Base-by-base conservation (phyloP, 2,888 invertebrate genomes). In the Gibbula magus region DNA sequence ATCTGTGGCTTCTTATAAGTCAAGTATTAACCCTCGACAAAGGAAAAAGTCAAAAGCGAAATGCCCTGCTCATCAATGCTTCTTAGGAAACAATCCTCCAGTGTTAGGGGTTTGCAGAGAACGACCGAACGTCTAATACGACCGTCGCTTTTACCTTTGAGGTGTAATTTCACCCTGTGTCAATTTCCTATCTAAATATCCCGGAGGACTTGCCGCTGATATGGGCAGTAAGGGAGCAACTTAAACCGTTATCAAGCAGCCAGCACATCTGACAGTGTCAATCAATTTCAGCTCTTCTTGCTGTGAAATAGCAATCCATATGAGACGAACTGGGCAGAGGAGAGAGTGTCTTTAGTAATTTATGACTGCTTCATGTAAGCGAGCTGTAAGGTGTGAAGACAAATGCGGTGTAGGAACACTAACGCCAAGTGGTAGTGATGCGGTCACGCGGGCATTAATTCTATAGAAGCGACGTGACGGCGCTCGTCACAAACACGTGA, bases 31-130 rank as follows among this genome's bases (percentile, higher is more conserved):
- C 35, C 39, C 70, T 35, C 70, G n/a, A 35, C 29, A 32, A 70
- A 70, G 35, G 70, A 70, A 70, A 70, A 70, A 70, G 70, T 70
- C 70, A 70, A 70, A 39, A n/a, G 35, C 70, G 39, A 70, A 32
- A 70, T 35, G 32, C 70, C 39, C 39, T 20, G 20, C 70, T 70
- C 70, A 70, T 70, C 35, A 35, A 70, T 20, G 70, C 20, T n/a
- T 70, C 70, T 70, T 32, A 70, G 35, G 70, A 70, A 70, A 39
- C 70, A 70, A 70, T 70, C 35, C 35, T n/a, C 7, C 3, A 32
- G 70, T 29, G 70, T 70, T 35, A 70, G 35, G 35, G 35, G 39
- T 70, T 35, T 20, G 13, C 20, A 35, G 39, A 70, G 29, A 16
- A n/a, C 20, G 20, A 70, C 35, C 13, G 35, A 70, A 35, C 39